Evolutionary conservation across 2,888 invertebrate species (phyloP), one percentile per base, ranked within the genome.

Genomic region (Onthophagus sagittarius): DNA sequence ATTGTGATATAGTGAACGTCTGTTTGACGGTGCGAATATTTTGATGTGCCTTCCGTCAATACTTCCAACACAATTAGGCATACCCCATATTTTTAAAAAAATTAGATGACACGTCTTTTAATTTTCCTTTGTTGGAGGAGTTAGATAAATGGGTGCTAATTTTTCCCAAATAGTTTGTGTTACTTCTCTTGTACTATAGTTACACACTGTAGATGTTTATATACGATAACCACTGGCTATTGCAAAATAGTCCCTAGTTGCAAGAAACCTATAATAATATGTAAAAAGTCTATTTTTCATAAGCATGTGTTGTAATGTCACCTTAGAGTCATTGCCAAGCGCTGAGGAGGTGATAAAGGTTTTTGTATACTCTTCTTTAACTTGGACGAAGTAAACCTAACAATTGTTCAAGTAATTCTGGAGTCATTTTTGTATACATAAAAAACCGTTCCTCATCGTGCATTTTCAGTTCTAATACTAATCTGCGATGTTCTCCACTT

Each of bases 21-120:
- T 70, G 15, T 73, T 71, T 32, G 70, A 64, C 62, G 71, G 74
- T 63, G 73, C 71, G 74, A 78, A 75, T 71, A 82, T 78, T 76
- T 75, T 73, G 15, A 80, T 76, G 76, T 81, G 81, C 74, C 80
- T 81, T 0, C 82, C 81, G 74, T 81, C 81, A 15, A 81, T 75
- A 33, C 79, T 78, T 32, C 82, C 81, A 13, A 79, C 72, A 73
- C 79, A 80, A 67, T 79, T 71, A 23, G 77, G 77, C 70, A 80
- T 73, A 65, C 79, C 76, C 76, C 78, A 79, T 71, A 72, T 76
- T 75, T 65, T 75, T 62, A 79, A 72, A 77, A n/a, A 79, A 81
- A 64, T 76, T 77, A 71, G 72, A n/a, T 69, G 79, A 77, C 64
- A 80, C 79, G 71, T 71, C 71, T 72, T 77, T 74, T 80, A 79